Conservation (phyloP, 2,113 vertebrate species). For the Brachyhypopomus gauderio region DNA sequence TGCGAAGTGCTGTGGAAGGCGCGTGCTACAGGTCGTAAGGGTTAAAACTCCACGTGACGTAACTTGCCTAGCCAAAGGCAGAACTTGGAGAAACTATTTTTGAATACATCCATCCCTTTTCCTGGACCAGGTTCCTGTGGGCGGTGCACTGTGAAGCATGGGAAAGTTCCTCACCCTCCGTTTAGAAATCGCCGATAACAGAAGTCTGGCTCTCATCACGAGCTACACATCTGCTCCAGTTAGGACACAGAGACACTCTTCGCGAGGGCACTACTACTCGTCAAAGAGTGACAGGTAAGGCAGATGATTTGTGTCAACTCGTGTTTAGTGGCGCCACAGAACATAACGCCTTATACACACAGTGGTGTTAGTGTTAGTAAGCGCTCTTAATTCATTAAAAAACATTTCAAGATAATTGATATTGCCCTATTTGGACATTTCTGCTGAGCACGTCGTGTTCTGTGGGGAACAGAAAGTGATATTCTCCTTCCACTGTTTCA, state of each 20-base stretch:
- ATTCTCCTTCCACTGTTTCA: no score
- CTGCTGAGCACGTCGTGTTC: no score
- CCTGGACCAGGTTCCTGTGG: slow-evolving; percentile 75
- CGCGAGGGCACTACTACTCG: slow-evolving; percentile 10
- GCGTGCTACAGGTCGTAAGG: not conserved
- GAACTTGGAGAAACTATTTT: slow-evolving; percentile 52
- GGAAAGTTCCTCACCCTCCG: slow-evolving; percentile 69
- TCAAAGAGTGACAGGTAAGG: slow-evolving; percentile 65
- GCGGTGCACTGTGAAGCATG: slow-evolving; percentile 67
- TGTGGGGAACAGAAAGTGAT: no score
- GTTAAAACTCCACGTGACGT: slow-evolving; percentile 40
- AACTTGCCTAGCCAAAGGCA: slow-evolving; percentile 27
- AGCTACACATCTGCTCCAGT: not conserved
- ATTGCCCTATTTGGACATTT: no score
- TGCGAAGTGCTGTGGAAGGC: not conserved
- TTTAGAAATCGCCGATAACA: slow-evolving; percentile 61
- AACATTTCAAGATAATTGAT: no score
- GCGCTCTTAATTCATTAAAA: no score
- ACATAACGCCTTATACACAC: no score
- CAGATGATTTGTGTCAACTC: not conserved
- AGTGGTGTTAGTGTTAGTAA: no score
- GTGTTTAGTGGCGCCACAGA: not conserved
- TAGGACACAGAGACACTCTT: slow-evolving; percentile 26
- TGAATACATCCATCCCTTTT: slow-evolving; percentile 72
- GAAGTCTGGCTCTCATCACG: slow-evolving; percentile 22